Evolutionary conservation across 2,797 vertebrate species (phyloP), one percentile per base, ranked within the genome.

Genomic region (Urocyon cinereoargenteus): DNA sequence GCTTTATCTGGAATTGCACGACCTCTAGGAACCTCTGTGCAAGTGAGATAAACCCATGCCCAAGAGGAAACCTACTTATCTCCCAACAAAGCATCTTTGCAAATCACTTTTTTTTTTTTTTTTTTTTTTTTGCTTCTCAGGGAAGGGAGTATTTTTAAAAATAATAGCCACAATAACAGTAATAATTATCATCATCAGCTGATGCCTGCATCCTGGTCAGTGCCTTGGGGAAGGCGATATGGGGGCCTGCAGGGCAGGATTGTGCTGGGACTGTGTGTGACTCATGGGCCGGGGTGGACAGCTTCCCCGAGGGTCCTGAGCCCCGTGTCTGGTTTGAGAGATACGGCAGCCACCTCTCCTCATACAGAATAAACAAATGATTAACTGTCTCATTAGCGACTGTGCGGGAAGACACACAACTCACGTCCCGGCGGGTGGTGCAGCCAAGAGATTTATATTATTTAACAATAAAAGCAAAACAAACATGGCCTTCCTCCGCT

Each of bases 1-100:
- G 94, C 90, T 94, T 98, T 99, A 99, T 99, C 98, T 98, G 61
- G 93, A 97, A 97, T 93, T 97, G 98, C 94, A 97, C 13, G 91
- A 98, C 97, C 97, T 98, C 97, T 96, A 94, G 91, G 97, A 98
- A 97, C 91, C 97, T 86, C 95, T 99, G 99, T 94, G 90, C 79
- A 61, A 97, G 75, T 11, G 72, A 98, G 98, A 99, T 99, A 99
- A 98, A 98, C 97, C 93, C 0, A 18, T 45, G 93, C 97, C 98
- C 96, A 88, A 91, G 89, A 95, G 96, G 78, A 93, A 94, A 6
- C 70, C 73, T 88, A 88, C 97, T 98, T 98, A 98, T 98, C 97
- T 97, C 92, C 57, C 73, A 55, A 97, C 86, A 98, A 98, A 98
- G 98, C 96, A 97, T 5, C 93, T 95, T 96, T 97, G 57, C 15